Evolutionary conservation across 2,797 vertebrate genomes (phyloP).

Genomic region (Chaetodon trifasciatus): DNA sequence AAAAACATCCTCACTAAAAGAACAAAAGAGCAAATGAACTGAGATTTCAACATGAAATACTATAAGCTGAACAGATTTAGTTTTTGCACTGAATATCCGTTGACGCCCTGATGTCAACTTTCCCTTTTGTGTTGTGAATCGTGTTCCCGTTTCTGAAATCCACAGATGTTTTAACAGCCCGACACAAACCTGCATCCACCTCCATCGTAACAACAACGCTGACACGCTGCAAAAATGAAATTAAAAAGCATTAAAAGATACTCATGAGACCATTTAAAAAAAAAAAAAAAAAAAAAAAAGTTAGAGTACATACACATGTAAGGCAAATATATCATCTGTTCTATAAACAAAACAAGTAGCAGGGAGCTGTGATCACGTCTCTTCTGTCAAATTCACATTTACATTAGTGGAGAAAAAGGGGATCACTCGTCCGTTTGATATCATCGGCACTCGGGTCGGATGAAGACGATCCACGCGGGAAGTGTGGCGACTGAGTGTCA

Average conservation of each 20-base stretch:
- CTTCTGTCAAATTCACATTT: slow-evolving; percentile 83
- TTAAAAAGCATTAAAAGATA: slow-evolving; percentile 76
- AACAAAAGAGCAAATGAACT: slow-evolving; percentile 27
- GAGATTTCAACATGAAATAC: slow-evolving; percentile 65
- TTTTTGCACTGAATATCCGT: slow-evolving; percentile 31
- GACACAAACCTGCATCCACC: slow-evolving; percentile 54
- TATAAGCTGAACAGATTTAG: slow-evolving; percentile 24
- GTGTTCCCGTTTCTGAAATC: slow-evolving; percentile 63
- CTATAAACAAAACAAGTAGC: slow-evolving; percentile 78
- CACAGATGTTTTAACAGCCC: slow-evolving; percentile 57
- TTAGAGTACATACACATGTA: slow-evolving; percentile 74
- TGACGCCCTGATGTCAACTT: slow-evolving; percentile 55
- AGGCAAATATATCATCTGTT: slow-evolving; percentile 83
- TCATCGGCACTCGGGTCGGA: slow-evolving; percentile 48
- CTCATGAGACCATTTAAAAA: slow-evolving; percentile 71
- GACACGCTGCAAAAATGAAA: slow-evolving; percentile 82
- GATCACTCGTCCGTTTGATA: slow-evolving; percentile 60
- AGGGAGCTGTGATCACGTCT: slow-evolving; percentile 68
- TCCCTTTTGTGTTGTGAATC: slow-evolving; percentile 72
- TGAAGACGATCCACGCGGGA: slow-evolving; percentile 35
- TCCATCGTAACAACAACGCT: slow-evolving; percentile 46
- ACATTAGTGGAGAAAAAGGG: slow-evolving; percentile 65
- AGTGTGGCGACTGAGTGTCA: slow-evolving; percentile 29
- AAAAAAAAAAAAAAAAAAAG: slow-evolving; percentile 62
- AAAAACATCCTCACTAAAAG: slow-evolving; percentile 23